phyloP scores from a whole-genome alignment of 2,888 invertebrate species.

The Luperina nickerlii region DNA sequence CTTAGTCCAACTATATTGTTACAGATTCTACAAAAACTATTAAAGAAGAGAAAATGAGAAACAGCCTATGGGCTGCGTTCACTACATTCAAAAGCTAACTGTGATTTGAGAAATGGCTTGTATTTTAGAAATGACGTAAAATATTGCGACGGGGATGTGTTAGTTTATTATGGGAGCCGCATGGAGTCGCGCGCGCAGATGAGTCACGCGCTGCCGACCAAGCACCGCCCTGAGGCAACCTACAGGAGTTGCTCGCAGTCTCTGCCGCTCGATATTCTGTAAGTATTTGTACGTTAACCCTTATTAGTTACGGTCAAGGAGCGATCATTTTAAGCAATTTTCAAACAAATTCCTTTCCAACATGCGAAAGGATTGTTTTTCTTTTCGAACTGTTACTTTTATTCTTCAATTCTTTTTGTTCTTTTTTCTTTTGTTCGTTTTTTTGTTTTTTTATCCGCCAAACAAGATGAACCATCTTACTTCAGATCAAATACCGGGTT shows the following conservation, averaged over 20 bases:
- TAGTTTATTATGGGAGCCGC: conserved; percentile 80
- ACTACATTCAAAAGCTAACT: conserved; percentile 68
- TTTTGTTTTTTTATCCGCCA: too few species aligned
- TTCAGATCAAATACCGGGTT: too few species aligned
- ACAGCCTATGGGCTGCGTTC: conserved; percentile 56
- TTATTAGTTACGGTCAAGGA: neutral
- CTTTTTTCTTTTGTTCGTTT: too few species aligned
- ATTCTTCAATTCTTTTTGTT: too few species aligned
- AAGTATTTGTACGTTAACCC: conserved; percentile 70
- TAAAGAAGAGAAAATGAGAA: conserved; percentile 66
- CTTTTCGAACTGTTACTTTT: neutral
- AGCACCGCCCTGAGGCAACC: conserved; percentile 83
- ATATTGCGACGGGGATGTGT: conserved; percentile 58
- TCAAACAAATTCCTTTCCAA: neutral
- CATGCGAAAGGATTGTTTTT: neutral
- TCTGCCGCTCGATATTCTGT: conserved; percentile 89
- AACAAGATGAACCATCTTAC: neutral
- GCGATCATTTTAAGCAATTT: neutral
- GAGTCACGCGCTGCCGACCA: conserved; percentile 81
- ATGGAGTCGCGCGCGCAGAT: conserved; percentile 87
- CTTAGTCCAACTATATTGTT: conserved; percentile 60
- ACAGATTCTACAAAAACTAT: conserved; percentile 68
- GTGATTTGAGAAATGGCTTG: conserved; percentile 69
- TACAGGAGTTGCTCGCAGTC: conserved; percentile 89
- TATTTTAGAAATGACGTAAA: conserved; percentile 56